phyloP scores from a whole-genome alignment of 2,888 invertebrate genomes.

The Anticlea derivata region DNA sequence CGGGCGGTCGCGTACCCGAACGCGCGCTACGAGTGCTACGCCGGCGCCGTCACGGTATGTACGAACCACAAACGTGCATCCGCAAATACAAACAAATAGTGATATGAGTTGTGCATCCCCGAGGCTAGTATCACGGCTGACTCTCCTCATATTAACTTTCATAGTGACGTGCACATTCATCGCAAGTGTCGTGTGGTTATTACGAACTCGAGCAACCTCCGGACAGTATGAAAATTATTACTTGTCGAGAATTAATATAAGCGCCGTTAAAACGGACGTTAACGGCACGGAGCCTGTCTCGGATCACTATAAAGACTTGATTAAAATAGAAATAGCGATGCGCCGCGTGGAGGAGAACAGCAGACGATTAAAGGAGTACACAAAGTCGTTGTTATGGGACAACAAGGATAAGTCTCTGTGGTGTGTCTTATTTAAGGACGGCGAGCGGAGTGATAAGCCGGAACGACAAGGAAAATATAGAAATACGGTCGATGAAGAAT shows the following conservation, averaged over 20 bases:
- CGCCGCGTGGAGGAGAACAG: conserved; percentile 80
- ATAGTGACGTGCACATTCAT: conserved; percentile 75
- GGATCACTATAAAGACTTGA: conserved; percentile 79
- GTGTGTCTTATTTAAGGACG: conserved; percentile 81
- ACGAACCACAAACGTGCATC: conserved; percentile 62
- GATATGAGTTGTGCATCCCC: conserved; percentile 81
- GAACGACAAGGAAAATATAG: conserved; percentile 54
- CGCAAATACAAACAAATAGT: conserved; percentile 78
- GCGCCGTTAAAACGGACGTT: conserved; percentile 60
- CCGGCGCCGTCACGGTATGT: conserved; percentile 73
- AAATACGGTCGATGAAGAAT: conserved; percentile 65
- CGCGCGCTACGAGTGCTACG: conserved; percentile 60
- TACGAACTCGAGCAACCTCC: conserved; percentile 65
- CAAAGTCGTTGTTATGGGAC: conserved; percentile 78
- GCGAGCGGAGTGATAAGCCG: conserved; percentile 60
- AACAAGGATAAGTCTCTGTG: conserved; percentile 80
- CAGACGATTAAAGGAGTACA: conserved; percentile 77
- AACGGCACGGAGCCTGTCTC: conserved; percentile 64
- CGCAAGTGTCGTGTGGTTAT: conserved; percentile 77
- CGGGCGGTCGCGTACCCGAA: conserved; percentile 62
- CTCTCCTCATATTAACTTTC: conserved; percentile 75
- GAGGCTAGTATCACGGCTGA: conserved; percentile 72
- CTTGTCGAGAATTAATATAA: conserved; percentile 83
- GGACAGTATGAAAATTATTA: conserved; percentile 81
- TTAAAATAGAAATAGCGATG: conserved; percentile 82